phyloP scores from a whole-genome alignment of 2,113 vertebrate genomes.

The Acrocephalus arundinaceus region DNA sequence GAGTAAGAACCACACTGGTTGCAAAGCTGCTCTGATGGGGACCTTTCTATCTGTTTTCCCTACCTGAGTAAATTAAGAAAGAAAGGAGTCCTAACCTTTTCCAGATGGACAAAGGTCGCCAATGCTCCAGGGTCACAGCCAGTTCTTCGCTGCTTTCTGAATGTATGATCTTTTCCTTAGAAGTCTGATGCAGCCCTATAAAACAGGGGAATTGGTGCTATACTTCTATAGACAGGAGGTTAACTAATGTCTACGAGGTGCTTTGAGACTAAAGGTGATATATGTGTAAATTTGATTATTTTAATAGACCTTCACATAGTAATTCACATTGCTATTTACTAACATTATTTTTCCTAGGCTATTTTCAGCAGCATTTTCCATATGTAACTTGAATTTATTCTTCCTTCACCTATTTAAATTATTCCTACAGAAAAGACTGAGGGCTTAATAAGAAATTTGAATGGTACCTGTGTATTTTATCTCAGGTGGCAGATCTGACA shows the following conservation, averaged over 20 bases:
- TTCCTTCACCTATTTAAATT: neutral
- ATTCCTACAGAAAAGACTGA: neutral
- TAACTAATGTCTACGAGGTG: neutral
- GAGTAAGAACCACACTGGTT: neutral
- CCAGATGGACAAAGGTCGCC: neutral
- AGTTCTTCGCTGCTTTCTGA: neutral
- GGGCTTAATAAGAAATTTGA: neutral
- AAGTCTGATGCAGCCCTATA: neutral
- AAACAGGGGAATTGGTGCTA: neutral
- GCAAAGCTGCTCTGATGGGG: neutral
- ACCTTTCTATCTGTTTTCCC: neutral
- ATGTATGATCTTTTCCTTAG: neutral
- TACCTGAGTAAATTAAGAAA: neutral
- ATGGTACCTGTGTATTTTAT: neutral
- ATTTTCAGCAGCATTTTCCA: neutral
- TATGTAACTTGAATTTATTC: neutral
- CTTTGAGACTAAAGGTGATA: neutral
- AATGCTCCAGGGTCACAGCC: neutral
- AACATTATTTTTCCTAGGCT: neutral
- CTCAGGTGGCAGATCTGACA: neutral
- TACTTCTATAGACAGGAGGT: neutral
- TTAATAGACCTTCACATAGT: neutral
- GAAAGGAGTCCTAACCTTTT: neutral
- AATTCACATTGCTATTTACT: neutral
- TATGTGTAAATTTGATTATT: neutral